A percentile compares a stretch with the other conserved stretches of the same genome.
Evolutionary conservation across 2,888 invertebrate species (phyloP).

Genomic region (Eulithis prunata): DNA sequence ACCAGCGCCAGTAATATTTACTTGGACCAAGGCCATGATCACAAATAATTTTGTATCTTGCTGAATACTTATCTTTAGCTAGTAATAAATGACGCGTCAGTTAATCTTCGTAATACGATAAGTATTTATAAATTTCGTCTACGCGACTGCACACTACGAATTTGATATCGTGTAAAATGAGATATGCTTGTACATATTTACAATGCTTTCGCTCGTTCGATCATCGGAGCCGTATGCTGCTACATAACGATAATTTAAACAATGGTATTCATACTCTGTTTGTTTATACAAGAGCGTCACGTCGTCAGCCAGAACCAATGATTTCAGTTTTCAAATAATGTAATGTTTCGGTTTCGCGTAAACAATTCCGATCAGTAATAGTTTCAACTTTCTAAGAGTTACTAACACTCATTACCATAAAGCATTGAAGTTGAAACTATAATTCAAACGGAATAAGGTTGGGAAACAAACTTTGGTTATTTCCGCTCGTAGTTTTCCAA

Average conservation of each 20-base stretch:
- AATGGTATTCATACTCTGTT: constrained; percentile 24
- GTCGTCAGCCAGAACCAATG: constrained; percentile 31
- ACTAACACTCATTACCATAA: constrained; percentile 26
- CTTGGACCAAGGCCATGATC: constrained; percentile 34
- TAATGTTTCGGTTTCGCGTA: constrained; percentile 41
- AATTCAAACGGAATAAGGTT: constrained; percentile 54
- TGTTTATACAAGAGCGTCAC: constrained; percentile 32
- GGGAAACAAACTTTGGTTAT: constrained; percentile 45
- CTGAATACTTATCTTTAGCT: constrained; percentile 20
- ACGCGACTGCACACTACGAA: constrained; percentile 9
- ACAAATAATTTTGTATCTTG: constrained; percentile 28
- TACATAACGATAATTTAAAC: constrained; percentile 26
- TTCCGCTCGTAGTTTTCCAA: constrained; percentile 49
- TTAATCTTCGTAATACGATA: constrained; percentile 17
- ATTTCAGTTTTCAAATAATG: constrained; percentile 34
- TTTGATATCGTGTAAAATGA: constrained; percentile 21
- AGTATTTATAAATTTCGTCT: constrained; percentile 10
- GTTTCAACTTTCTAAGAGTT: constrained; percentile 58
- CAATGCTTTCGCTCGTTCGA: constrained; percentile 31
- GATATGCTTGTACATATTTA: constrained; percentile 26
- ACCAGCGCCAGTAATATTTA: constrained; percentile 30
- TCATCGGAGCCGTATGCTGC: constrained; percentile 32
- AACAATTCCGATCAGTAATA: constrained; percentile 47
- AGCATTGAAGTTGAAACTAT: constrained; percentile 64
- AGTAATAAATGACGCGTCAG: constrained; percentile 17